These are phyloP conservation scores for Nudaria mundana DNA, from an alignment of 2,888 invertebrate species.

Conservation along the genomic window DNA sequence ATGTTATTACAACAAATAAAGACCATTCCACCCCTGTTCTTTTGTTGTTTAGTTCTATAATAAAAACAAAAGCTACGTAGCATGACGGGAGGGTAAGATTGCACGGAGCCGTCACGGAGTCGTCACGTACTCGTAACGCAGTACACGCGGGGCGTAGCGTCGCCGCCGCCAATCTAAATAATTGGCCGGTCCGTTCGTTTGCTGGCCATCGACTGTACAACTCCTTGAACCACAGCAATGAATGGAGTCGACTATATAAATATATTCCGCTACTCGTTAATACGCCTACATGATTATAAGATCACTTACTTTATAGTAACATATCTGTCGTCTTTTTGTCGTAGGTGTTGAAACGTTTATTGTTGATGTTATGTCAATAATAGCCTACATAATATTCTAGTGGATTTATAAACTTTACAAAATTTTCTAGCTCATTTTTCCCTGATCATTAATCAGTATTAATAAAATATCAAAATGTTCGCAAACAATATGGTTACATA, in stretches of 20 bases:
- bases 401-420: too few species aligned
- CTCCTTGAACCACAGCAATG: constrained; percentile 43
- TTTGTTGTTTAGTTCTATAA: constrained; percentile 25
- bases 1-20: constrained; percentile 32
- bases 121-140: constrained; percentile 50
- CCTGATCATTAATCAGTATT: too few species aligned
- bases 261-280: constrained; percentile 13
- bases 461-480: too few species aligned
- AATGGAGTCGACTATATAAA: constrained; percentile 40
- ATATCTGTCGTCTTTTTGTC: constrained; percentile 3
- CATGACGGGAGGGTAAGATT: constrained; percentile 26
- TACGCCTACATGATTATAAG: constrained; percentile 19
- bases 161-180: constrained; percentile 79
- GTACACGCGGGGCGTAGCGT: constrained; percentile 44
- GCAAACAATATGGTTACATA: too few species aligned
- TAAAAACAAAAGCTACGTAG: constrained; percentile 32
- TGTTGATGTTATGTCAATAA: constrained; percentile 9
- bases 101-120: constrained; percentile 21
- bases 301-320: constrained; percentile 16
- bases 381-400: constrained; percentile 8
- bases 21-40: constrained; percentile 30
- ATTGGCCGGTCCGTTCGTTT: constrained; percentile 75
- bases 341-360: constrained; percentile 21
- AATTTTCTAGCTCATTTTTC: too few species aligned
- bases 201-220: constrained; percentile 68